Conservation (phyloP, 2,113 vertebrate species). For the Telmatochromis sp. region DNA sequence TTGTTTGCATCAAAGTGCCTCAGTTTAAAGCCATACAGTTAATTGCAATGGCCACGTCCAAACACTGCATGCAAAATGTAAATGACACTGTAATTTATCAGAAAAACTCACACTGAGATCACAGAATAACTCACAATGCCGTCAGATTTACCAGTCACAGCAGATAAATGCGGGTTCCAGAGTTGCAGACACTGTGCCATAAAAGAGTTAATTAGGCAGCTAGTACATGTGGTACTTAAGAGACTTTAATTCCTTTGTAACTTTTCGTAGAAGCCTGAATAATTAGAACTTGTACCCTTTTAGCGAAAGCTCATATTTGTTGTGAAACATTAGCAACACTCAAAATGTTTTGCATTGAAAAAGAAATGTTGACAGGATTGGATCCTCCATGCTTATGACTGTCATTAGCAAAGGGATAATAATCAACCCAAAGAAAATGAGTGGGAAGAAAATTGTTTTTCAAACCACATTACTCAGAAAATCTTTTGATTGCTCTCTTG, state of each 20-base stretch:
- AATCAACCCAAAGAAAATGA: conserved; percentile 39
- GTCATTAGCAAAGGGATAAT: conserved; percentile 41
- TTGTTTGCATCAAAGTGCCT: background rate
- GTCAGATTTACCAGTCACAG: background rate
- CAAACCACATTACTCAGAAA: conserved; percentile 39
- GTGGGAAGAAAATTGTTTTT: conserved; percentile 40
- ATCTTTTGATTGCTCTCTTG: conserved; percentile 42
- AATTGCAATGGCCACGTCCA: background rate
- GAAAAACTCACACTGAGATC: background rate
- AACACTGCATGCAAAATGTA: background rate
- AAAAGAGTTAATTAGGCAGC: background rate
- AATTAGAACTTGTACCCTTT: background rate
- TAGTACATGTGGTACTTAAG: background rate
- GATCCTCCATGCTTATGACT: conserved; percentile 3
- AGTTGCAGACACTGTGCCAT: background rate
- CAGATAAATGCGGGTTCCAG: background rate
- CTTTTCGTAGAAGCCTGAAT: background rate
- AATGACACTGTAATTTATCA: background rate
- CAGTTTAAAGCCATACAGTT: background rate
- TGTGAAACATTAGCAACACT: background rate
- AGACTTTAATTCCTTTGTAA: background rate
- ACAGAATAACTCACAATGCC: background rate
- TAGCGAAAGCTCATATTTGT: background rate
- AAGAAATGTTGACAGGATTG: conserved; percentile 26
- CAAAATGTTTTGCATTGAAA: conserved; percentile 11